Percentiles rank a stretch among this genome's conserved stretches.
These are phyloP conservation scores for Microtus ochrogaster DNA, from an alignment of 2,113 vertebrate species.

Conservation along the genomic window DNA sequence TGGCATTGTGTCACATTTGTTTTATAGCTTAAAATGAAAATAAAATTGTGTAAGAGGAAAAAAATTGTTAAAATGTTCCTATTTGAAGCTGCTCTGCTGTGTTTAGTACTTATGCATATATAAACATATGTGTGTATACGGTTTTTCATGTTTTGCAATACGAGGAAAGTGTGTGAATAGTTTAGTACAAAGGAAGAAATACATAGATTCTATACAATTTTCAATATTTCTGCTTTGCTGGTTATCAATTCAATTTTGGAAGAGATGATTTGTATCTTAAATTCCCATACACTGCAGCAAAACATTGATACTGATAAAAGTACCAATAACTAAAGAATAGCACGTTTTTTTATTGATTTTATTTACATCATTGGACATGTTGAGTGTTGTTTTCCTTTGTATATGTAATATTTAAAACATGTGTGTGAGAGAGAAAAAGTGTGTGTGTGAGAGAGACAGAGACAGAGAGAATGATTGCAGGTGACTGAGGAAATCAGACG, in stretches of 20 bases:
- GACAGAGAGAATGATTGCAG: background rate
- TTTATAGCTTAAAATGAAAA: background rate
- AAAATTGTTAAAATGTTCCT: background rate
- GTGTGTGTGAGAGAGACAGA: no score
- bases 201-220: background rate
- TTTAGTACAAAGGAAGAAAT: background rate
- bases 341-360: background rate
- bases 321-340: background rate
- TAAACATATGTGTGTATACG: no score
- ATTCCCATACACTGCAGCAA: background rate
- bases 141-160: background rate
- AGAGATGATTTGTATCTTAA: background rate
- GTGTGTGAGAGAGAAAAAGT: background rate
- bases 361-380: background rate
- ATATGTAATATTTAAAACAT: background rate
- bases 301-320: background rate
- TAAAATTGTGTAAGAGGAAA: background rate
- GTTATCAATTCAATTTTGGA: background rate
- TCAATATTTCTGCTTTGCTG: background rate
- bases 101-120: background rate
- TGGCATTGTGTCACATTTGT: slow-evolving; percentile 32
- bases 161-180: background rate
- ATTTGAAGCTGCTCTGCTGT: background rate
- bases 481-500: background rate
- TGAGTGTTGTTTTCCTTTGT: background rate